phyloP scores from a whole-genome alignment of 2,797 vertebrate species.

The Enteromius radiatus region DNA sequence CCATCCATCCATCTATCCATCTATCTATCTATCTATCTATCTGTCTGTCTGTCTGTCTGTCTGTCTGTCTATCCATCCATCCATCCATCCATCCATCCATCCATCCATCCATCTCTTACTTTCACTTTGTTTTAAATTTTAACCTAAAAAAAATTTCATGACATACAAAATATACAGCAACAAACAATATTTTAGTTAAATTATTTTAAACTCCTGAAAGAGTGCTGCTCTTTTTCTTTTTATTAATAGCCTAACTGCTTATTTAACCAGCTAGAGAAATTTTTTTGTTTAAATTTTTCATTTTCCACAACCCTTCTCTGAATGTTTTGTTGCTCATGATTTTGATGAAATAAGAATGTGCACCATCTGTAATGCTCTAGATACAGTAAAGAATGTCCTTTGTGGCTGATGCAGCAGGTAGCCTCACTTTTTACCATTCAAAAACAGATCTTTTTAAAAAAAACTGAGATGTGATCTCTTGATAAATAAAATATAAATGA shows the following conservation, averaged over 20 bases:
- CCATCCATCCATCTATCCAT: too few species aligned
- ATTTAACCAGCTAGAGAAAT: not conserved
- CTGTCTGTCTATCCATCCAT: too few species aligned
- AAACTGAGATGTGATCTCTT: not conserved
- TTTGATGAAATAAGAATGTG: slow-evolving; percentile 40
- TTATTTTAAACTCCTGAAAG: not conserved
- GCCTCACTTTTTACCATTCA: not conserved
- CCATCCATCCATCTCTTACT: not conserved
- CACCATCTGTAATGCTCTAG: not conserved
- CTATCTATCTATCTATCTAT: too few species aligned
- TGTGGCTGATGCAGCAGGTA: slow-evolving; percentile 8
- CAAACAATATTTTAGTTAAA: not conserved
- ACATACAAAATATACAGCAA: not conserved
- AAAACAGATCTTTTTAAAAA: not conserved
- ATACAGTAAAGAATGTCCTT: not conserved
- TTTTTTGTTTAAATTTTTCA: slow-evolving; percentile 27
- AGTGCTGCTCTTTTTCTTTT: not conserved
- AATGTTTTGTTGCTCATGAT: slow-evolving; percentile 31
- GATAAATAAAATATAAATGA: not conserved
- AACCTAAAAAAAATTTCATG: not conserved
- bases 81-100: too few species aligned
- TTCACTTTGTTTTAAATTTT: not conserved
- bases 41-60: too few species aligned
- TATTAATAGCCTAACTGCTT: not conserved
- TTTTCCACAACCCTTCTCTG: slow-evolving; percentile 6